Evolutionary conservation across 2,797 vertebrate genomes (phyloP).

Genomic region (Bryconaethiops microstoma): DNA sequence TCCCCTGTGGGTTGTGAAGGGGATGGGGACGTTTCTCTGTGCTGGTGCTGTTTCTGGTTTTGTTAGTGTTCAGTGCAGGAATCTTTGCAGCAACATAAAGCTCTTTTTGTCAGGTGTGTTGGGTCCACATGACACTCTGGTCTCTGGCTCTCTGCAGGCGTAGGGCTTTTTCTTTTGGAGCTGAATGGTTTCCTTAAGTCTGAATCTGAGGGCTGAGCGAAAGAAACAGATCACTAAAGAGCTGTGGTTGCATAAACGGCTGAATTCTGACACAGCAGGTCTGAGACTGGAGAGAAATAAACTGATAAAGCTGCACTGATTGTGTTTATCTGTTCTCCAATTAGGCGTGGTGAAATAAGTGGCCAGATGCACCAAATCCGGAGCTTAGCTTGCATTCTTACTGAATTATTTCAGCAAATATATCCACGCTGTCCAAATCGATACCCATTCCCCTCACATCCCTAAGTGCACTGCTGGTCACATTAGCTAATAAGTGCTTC

Average conservation of each 20-base stretch:
- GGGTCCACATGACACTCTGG: not conserved
- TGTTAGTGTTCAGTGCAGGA: too few relatives aligned
- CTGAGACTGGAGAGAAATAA: not conserved
- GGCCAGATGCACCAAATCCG: not conserved
- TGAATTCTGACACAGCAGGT: not conserved
- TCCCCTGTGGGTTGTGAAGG: not conserved
- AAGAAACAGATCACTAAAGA: not conserved
- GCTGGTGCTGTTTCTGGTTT: conserved; percentile 8
- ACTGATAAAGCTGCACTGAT: not conserved
- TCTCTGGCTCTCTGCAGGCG: conserved; percentile 23
- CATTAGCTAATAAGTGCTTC: conserved; percentile 57
- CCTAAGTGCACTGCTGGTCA: conserved; percentile 48
- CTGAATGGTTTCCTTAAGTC: conserved; percentile 52
- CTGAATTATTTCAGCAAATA: conserved; percentile 1
- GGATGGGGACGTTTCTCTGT: not conserved
- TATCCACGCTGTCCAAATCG: not conserved
- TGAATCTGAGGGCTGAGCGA: conserved; percentile 20
- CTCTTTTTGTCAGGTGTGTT: conserved; percentile 16
- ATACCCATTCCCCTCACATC: conserved; percentile 58
- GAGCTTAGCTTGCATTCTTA: not conserved
- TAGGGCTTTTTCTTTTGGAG: conserved; percentile 33
- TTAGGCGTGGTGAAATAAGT: not conserved
- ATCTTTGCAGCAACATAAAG: not conserved
- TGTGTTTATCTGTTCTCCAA: not conserved
- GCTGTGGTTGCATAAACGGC: not conserved